Evolutionary conservation across 2,888 invertebrate genomes (phyloP).

Genomic region (Drosophila colorata): DNA sequence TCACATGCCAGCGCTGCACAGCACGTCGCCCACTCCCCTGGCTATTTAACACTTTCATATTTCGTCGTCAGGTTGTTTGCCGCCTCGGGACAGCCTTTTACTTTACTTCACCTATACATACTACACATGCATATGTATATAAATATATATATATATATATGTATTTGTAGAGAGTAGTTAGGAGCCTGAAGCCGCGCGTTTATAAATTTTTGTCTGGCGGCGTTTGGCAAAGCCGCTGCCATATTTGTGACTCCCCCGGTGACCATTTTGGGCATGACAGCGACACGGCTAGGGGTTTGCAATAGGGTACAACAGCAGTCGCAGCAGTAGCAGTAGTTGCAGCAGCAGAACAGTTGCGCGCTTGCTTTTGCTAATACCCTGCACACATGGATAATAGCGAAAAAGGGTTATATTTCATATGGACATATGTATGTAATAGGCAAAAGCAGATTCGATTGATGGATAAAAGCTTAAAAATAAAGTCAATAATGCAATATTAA

Average conservation of each 20-base stretch:
- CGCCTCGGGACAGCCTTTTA: slow-evolving; percentile 65
- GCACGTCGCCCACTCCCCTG: slow-evolving; percentile 29
- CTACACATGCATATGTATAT: not conserved
- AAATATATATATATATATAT: not conserved
- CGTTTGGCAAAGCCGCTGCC: slow-evolving; percentile 66
- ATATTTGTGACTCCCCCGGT: slow-evolving; percentile 76
- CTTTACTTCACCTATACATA: slow-evolving; percentile 44
- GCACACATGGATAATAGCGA: not conserved
- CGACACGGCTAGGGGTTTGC: slow-evolving; percentile 10
- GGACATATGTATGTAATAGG: not conserved
- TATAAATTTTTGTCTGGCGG: slow-evolving; percentile 64
- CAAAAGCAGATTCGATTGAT: no score
- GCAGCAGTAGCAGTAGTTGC: slow-evolving; percentile 6
- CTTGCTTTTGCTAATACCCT: slow-evolving; percentile 1
- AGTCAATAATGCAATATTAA: no score
- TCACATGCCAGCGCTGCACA: slow-evolving; percentile 3
- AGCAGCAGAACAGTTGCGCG: not conserved
- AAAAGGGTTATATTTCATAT: not conserved
- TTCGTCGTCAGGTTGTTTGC: slow-evolving; percentile 68
- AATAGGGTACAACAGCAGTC: slow-evolving; percentile 4
- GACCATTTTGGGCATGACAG: slow-evolving; percentile 58
- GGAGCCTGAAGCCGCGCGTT: slow-evolving; percentile 42
- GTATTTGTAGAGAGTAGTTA: slow-evolving; percentile 1
- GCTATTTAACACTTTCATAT: slow-evolving; percentile 77
- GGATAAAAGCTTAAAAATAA: no score